Conservation (phyloP, 2,888 invertebrate genomes). For the Cryptocheilus praepositus region DNA sequence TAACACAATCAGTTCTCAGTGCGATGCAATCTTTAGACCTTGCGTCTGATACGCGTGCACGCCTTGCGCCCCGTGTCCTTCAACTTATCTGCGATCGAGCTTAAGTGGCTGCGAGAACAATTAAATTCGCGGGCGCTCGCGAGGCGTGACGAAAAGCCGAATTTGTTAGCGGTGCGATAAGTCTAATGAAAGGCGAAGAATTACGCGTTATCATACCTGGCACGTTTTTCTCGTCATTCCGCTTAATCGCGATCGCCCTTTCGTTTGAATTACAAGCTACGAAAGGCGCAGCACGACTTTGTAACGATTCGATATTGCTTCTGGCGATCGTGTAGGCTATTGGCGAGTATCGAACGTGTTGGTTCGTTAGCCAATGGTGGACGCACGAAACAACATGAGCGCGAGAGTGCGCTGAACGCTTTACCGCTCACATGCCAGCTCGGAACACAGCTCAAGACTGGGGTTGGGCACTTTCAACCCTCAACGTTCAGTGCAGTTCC, state of each 20-base stretch:
- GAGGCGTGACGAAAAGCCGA: too few relatives aligned
- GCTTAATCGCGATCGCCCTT: neutral
- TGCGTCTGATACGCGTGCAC: slow-evolving; percentile 1
- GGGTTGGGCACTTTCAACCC: slow-evolving; percentile 24
- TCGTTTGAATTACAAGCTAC: neutral
- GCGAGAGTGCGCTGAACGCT: neutral
- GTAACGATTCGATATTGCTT: slow-evolving; percentile 27
- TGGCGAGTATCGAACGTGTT: slow-evolving; percentile 17
- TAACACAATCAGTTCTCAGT: neutral
- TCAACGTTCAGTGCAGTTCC: slow-evolving; percentile 28
- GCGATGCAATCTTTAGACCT: neutral
- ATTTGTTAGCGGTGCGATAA: too few relatives aligned
- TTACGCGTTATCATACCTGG: too few relatives aligned
- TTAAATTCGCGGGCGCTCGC: too few relatives aligned
- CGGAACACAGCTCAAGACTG: slow-evolving; percentile 3
- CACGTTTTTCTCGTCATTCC: neutral
- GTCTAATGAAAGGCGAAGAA: too few relatives aligned
- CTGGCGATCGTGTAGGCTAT: slow-evolving; percentile 33
- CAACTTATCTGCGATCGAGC: too few relatives aligned
- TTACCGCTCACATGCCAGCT: too few relatives aligned
- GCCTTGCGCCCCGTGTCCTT: neutral
- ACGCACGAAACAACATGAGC: slow-evolving; percentile 23
- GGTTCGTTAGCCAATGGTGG: slow-evolving; percentile 38
- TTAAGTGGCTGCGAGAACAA: too few relatives aligned
- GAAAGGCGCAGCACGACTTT: neutral